Percentiles rank a stretch among this genome's conserved stretches.
Conservation (phyloP, 2,113 vertebrate species). For the Bos taurus region ARS-UCD2.0 NC_037346.1:23275501-23276000, state of each 20-base stretch:
- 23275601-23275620: background rate
- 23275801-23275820: background rate
- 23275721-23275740: background rate
- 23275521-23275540: background rate
- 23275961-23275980: constrained; percentile 81
- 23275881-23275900: background rate
- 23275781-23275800: background rate
- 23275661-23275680: background rate
- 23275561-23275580: background rate
- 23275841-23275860: background rate
- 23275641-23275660: background rate
- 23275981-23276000: constrained; percentile 92
- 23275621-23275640: background rate
- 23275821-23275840: background rate
- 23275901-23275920: background rate
- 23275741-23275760: background rate
- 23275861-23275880: background rate
- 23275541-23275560: background rate
- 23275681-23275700: background rate
- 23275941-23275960: background rate
- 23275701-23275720: background rate
- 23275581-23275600: constrained; percentile 7
- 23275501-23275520: background rate
- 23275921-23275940: background rate
- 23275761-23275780: constrained; percentile 44